Conservation (phyloP, 1,140 invertebrate species). For the Ooceraea biroi region DNA sequence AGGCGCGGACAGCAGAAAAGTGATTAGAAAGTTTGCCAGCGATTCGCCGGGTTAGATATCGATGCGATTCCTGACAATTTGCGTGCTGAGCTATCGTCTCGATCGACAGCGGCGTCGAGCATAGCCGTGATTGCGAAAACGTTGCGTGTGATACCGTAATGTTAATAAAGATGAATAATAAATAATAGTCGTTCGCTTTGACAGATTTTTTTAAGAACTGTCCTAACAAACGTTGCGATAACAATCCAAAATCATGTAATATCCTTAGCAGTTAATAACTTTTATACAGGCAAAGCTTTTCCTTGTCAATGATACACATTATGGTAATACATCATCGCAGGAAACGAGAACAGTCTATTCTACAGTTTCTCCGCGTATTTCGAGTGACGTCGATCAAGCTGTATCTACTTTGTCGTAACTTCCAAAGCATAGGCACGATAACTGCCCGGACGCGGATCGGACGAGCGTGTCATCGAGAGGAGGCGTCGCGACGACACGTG, state of each 20-base stretch:
- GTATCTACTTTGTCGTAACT: background rate
- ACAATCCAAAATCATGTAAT: too few relatives aligned
- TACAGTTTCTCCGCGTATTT: background rate
- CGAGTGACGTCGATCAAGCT: background rate
- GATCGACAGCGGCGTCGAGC: constrained; percentile 37
- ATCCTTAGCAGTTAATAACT: too few relatives aligned
- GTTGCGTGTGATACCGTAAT: constrained; percentile 28
- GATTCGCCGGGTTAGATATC: constrained; percentile 59
- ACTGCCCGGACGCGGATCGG: background rate
- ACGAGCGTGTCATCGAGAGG: constrained; percentile 11
- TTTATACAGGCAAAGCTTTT: too few relatives aligned
- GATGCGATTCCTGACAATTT: constrained; percentile 58
- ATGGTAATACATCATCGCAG: too few relatives aligned
- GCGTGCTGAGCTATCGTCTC: constrained; percentile 21
- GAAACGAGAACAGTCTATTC: too few relatives aligned
- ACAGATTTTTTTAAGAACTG: too few relatives aligned
- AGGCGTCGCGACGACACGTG: constrained; percentile 10
- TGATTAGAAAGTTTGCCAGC: constrained; percentile 62
- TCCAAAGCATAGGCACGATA: background rate
- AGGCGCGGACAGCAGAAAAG: constrained; percentile 55
- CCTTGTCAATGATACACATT: too few relatives aligned
- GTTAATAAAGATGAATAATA: background rate
- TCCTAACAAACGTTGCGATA: too few relatives aligned
- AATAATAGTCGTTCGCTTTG: too few relatives aligned
- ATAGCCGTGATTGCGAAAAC: background rate